A percentile compares a stretch with the other conserved stretches of the same genome.
Evolutionary conservation across 1,140 invertebrate genomes (phyloP).

Genomic region (Atopsyche davidsoni): DNA sequence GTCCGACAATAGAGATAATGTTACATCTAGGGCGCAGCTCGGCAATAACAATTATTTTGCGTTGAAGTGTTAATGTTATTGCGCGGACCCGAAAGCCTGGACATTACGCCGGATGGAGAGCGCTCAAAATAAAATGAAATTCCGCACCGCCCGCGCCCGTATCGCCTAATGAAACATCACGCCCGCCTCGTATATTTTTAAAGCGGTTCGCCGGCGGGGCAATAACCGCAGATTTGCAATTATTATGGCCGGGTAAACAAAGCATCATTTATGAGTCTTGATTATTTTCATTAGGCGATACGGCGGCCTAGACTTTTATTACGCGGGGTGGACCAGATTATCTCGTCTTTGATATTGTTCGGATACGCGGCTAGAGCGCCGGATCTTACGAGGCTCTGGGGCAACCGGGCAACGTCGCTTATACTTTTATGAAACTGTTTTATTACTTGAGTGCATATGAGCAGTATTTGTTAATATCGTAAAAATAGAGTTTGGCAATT

Average conservation of each 20-base stretch:
- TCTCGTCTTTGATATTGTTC: neutral
- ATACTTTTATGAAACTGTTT: no score
- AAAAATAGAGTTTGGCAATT: no score
- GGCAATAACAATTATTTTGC: slow-evolving; percentile 31
- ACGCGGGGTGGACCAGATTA: no score
- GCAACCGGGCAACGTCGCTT: no score
- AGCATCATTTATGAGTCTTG: slow-evolving; percentile 20
- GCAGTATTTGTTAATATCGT: no score
- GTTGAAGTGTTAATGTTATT: slow-evolving; percentile 31
- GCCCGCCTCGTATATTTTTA: slow-evolving; percentile 27
- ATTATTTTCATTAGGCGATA: slow-evolving; percentile 15
- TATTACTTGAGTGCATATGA: no score
- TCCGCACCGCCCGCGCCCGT: slow-evolving; percentile 6
- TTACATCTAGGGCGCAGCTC: slow-evolving; percentile 14
- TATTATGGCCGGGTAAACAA: slow-evolving; percentile 24
- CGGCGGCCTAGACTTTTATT: neutral
- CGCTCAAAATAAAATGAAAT: slow-evolving; percentile 27
- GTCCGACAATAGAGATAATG: slow-evolving; percentile 26
- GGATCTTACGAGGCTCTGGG: no score
- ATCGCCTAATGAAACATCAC: slow-evolving; percentile 18
- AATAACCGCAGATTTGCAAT: slow-evolving; percentile 31
- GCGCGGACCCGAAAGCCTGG: slow-evolving; percentile 16
- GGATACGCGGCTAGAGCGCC: no score
- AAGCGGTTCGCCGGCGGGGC: slow-evolving; percentile 11
- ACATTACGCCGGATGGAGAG: slow-evolving; percentile 6